Percentiles rank a stretch among this genome's conserved stretches.
phyloP scores from a whole-genome alignment of 2,888 invertebrate species.

The Metellina segmentata region DNA sequence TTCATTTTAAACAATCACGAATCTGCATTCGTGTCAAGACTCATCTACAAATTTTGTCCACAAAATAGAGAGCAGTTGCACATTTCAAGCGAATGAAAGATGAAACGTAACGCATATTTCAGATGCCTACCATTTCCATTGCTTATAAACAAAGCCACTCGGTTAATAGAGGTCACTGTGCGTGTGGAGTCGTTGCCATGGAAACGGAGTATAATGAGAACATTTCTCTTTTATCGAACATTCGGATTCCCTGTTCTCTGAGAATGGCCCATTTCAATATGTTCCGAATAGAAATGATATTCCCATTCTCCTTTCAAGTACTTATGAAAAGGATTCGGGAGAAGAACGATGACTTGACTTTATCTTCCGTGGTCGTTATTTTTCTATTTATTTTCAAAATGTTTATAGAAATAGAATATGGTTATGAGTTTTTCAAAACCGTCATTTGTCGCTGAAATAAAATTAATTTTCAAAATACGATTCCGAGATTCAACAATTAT shows the following conservation, averaged over 20 bases:
- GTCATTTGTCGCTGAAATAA: too few species aligned
- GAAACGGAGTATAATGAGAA: not conserved
- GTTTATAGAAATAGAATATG: not conserved
- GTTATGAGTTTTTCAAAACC: too few species aligned
- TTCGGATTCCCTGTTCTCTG: not conserved
- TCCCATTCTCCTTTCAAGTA: not conserved
- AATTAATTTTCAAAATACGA: too few species aligned
- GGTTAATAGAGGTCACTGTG: not conserved
- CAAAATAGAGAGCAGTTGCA: too few species aligned
- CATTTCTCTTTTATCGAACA: not conserved
- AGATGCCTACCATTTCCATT: not conserved
- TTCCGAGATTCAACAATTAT: too few species aligned
- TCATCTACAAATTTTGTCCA: too few species aligned
- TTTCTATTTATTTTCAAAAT: not conserved
- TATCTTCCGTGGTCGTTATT: too few species aligned
- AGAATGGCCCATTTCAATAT: not conserved
- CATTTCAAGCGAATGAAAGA: not conserved
- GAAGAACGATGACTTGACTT: not conserved
- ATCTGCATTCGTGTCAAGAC: too few species aligned
- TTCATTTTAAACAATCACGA: too few species aligned
- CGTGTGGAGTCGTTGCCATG: not conserved
- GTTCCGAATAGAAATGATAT: not conserved
- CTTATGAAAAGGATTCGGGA: not conserved
- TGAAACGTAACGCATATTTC: not conserved
- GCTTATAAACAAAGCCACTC: not conserved